Evolutionary conservation across 2,113 vertebrate genomes (phyloP).

Genomic region (Stomatorhinus ivindoensis): DNA sequence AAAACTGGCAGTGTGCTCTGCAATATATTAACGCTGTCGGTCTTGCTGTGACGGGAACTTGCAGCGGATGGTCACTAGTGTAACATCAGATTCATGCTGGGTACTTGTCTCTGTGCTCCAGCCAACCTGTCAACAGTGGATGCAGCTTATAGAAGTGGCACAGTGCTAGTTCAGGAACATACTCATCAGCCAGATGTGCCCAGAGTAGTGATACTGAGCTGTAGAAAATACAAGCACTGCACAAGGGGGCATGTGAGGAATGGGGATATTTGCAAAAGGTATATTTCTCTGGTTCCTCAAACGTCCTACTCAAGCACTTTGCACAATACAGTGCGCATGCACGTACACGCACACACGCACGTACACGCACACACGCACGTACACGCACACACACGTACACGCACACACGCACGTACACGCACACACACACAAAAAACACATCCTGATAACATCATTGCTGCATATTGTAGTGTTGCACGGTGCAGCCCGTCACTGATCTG

Average conservation of each 20-base stretch:
- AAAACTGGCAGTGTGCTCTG: background rate
- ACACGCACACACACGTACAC: background rate
- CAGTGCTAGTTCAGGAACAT: background rate
- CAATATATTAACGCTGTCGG: background rate
- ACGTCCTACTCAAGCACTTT: constrained; percentile 1
- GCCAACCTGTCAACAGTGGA: background rate
- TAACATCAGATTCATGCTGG: background rate
- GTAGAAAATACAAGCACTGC: background rate
- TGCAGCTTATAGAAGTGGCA: background rate
- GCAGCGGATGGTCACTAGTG: background rate
- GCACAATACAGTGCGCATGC: background rate
- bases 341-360: background rate
- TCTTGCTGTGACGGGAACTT: background rate
- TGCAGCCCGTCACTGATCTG: background rate
- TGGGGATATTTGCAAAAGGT: background rate
- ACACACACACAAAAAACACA: background rate
- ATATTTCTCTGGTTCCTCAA: background rate
- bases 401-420: too few relatives aligned
- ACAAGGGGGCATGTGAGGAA: background rate
- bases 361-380: too few relatives aligned
- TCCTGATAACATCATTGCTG: background rate
- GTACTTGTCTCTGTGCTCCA: background rate
- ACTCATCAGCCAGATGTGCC: background rate
- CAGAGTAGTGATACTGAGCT: background rate
- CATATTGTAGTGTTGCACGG: background rate